phyloP scores from a whole-genome alignment of 2,888 invertebrate species.

The Lasioglossum vierecki region DNA sequence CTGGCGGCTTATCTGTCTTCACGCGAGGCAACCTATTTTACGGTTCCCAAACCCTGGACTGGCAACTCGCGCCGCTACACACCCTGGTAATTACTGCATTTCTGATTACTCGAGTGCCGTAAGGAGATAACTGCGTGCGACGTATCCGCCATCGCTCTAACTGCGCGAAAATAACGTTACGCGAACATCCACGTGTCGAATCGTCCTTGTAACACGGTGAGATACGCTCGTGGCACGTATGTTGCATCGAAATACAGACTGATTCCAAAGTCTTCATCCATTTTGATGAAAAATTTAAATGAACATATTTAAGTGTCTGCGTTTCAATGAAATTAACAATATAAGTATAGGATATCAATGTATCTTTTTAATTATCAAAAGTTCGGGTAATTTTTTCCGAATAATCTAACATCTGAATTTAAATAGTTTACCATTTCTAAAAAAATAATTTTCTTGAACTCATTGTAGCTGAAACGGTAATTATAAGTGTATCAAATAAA shows the following conservation, averaged over 20 bases:
- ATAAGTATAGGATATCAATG: too few species aligned
- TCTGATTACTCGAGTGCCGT: slow-evolving; percentile 63
- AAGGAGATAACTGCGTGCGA: slow-evolving; percentile 52
- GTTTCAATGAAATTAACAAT: too few species aligned
- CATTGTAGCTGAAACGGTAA: too few species aligned
- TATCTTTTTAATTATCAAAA: too few species aligned
- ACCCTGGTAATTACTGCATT: slow-evolving; percentile 67
- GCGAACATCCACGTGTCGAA: not conserved
- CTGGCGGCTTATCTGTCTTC: slow-evolving; percentile 16
- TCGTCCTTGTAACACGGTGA: not conserved
- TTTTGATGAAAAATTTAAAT: not conserved
- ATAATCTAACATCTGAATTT: too few species aligned
- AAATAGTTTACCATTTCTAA: too few species aligned
- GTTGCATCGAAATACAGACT: not conserved
- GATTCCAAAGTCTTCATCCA: not conserved
- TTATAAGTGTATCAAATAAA: too few species aligned
- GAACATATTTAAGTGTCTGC: too few species aligned
- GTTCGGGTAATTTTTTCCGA: too few species aligned
- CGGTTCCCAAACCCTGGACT: slow-evolving; percentile 41
- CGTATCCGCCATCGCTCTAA: slow-evolving; percentile 35
- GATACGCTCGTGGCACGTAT: not conserved
- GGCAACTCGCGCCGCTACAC: slow-evolving; percentile 57
- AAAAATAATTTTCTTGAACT: too few species aligned
- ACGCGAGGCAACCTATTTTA: slow-evolving; percentile 52
- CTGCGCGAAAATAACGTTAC: slow-evolving; percentile 35